phyloP scores from a whole-genome alignment of 2,113 vertebrate genomes.

The Theropithecus gelada region DNA sequence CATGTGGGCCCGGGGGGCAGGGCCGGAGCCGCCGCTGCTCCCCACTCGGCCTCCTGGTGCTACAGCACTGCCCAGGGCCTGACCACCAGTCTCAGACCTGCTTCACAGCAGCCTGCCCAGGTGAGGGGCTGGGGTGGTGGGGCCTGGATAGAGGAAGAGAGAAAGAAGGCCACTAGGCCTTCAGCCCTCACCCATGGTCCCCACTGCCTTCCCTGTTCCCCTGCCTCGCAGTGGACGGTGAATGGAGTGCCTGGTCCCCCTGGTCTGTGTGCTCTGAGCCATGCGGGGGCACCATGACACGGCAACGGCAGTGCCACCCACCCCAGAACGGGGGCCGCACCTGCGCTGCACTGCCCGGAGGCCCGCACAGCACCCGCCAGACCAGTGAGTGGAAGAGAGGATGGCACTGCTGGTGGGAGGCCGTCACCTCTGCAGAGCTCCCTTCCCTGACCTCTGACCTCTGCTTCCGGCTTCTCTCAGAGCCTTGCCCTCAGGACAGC shows the following conservation, averaged over 20 bases:
- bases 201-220: accelerated
- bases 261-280: constrained; percentile 90
- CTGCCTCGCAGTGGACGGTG: constrained; percentile 85
- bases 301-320: constrained; percentile 85
- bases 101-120: constrained; percentile 88
- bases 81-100: constrained; percentile 86
- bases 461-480: constrained; percentile 61
- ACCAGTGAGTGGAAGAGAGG: constrained; percentile 84
- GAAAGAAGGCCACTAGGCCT: background rate
- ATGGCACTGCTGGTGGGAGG: accelerated
- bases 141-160: too few species aligned
- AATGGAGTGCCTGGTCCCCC: constrained; percentile 88
- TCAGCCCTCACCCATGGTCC: accelerated
- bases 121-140: constrained; percentile 58
- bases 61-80: constrained; percentile 85
- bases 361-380: constrained; percentile 74
- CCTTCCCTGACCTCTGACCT: background rate
- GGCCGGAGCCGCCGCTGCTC: constrained; percentile 83
- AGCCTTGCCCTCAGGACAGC: constrained; percentile 84
- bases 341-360: constrained; percentile 83
- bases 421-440: background rate
- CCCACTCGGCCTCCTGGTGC: constrained; percentile 33
- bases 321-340: constrained; percentile 87
- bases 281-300: constrained; percentile 86
- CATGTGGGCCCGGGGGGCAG: constrained; percentile 87